phyloP scores from a whole-genome alignment of 37 sponge, comb jelly and placozoan species.

The Dysidea cf. avara region DNA sequence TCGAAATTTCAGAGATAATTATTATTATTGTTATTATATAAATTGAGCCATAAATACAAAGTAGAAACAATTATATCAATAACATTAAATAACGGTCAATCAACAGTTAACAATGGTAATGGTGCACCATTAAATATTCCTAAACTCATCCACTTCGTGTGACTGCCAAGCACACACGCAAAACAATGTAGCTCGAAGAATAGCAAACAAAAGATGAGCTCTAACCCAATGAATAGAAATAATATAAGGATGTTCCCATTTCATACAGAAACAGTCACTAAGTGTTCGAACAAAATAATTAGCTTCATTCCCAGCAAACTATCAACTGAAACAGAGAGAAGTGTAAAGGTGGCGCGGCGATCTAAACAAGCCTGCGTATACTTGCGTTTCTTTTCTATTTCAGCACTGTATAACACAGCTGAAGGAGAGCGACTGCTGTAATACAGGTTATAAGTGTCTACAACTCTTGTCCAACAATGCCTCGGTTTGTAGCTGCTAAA shows the following conservation, averaged over 20 bases:
- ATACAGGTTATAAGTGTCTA: slow-evolving; percentile 50
- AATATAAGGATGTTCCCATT: slow-evolving; percentile 25
- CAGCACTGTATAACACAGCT: slow-evolving; percentile 10
- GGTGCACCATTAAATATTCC: too few species aligned
- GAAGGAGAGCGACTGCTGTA: not conserved
- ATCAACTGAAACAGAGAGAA: slow-evolving; percentile 38
- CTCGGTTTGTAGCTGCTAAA: slow-evolving; percentile 42
- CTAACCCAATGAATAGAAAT: slow-evolving; percentile 2
- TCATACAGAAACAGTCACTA: too few species aligned
- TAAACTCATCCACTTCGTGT: too few species aligned
- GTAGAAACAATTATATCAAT: too few species aligned
- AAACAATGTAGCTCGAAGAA: slow-evolving; percentile 13
- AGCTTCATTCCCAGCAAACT: too few species aligned
- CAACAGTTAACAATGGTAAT: too few species aligned
- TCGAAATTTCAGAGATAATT: too few species aligned
- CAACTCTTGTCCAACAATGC: slow-evolving; percentile 48
- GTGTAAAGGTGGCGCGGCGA: slow-evolving; percentile 34
- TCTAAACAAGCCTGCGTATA: slow-evolving; percentile 9
- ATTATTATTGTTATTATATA: too few species aligned
- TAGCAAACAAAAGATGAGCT: slow-evolving; percentile 11
- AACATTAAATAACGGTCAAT: too few species aligned
- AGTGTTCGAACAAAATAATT: too few species aligned
- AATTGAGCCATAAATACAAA: too few species aligned
- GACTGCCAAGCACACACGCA: slow-evolving; percentile 31
- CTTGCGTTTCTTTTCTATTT: slow-evolving; percentile 36